Conservation (phyloP, 2,113 vertebrate genomes). For the Syrmaticus mikado region DNA sequence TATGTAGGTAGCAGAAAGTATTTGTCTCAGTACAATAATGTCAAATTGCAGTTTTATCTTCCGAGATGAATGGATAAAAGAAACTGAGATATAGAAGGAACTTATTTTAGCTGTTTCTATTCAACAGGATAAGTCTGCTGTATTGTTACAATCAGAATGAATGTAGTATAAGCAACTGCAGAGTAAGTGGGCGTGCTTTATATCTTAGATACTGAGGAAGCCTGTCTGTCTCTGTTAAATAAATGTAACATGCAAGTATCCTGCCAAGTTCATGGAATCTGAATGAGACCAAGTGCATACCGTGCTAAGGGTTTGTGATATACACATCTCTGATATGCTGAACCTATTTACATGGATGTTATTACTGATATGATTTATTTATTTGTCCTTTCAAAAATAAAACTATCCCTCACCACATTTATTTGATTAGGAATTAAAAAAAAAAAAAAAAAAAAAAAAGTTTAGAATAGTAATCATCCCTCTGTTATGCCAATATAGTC, state of each 20-base stretch:
- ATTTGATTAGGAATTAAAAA: not conserved
- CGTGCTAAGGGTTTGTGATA: not conserved
- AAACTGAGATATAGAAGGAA: not conserved
- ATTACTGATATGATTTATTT: not conserved
- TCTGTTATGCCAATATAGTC: fast-evolving
- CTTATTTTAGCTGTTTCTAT: not conserved
- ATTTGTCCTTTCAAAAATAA: not conserved
- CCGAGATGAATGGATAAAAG: not conserved
- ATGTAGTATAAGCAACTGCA: not conserved
- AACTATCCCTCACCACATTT: not conserved
- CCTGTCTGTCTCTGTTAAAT: not conserved
- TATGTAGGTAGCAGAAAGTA: not conserved
- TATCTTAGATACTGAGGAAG: not conserved
- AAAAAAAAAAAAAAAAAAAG: not conserved
- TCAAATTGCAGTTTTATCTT: not conserved
- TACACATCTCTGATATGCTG: not conserved
- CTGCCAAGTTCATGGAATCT: not conserved
- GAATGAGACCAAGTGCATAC: not conserved
- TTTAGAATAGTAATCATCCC: not conserved
- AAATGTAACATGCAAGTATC: not conserved
- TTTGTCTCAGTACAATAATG: not conserved
- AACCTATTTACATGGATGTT: not conserved
- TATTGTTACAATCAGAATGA: not conserved
- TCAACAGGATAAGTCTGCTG: not conserved
- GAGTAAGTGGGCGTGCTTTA: not conserved